Conservation (phyloP, 2,888 invertebrate genomes). For the Tipula vernalis region DNA sequence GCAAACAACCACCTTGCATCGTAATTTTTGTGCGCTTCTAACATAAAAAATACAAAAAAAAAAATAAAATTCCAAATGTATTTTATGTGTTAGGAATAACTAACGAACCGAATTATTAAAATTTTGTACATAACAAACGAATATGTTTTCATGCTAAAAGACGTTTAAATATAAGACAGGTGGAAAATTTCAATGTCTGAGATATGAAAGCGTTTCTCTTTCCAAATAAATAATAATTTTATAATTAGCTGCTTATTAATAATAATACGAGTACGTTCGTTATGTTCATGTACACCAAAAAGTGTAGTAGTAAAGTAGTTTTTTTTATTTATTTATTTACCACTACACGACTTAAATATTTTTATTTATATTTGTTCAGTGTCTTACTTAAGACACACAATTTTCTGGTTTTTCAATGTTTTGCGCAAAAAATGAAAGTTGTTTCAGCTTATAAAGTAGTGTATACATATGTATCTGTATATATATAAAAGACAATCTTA, state of each 20-base stretch:
- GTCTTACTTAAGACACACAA: not conserved
- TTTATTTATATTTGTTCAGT: not conserved
- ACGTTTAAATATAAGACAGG: not conserved
- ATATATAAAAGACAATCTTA: not conserved
- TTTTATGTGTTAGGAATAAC: not conserved
- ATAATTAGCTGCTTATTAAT: not conserved
- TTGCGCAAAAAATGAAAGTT: not conserved
- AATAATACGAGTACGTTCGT: not conserved
- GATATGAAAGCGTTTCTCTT: not conserved
- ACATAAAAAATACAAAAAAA: not conserved
- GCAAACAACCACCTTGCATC: not conserved
- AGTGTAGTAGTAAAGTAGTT: not conserved
- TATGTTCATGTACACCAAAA: not conserved
- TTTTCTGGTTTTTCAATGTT: conserved; percentile 4
- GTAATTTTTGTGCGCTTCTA: not conserved
- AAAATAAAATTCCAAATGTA: not conserved
- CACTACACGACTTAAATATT: not conserved
- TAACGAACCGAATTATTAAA: not conserved
- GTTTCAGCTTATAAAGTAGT: not conserved
- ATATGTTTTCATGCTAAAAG: not conserved
- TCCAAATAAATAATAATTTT: not conserved
- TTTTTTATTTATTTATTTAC: not conserved
- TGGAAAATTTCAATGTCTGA: not conserved
- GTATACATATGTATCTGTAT: not conserved
- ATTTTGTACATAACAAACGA: not conserved